A percentile compares a stretch with the other conserved stretches of the same genome.
phyloP scores from a whole-genome alignment of 2,888 invertebrate species.

The Melikaiella ostensackeni region DNA sequence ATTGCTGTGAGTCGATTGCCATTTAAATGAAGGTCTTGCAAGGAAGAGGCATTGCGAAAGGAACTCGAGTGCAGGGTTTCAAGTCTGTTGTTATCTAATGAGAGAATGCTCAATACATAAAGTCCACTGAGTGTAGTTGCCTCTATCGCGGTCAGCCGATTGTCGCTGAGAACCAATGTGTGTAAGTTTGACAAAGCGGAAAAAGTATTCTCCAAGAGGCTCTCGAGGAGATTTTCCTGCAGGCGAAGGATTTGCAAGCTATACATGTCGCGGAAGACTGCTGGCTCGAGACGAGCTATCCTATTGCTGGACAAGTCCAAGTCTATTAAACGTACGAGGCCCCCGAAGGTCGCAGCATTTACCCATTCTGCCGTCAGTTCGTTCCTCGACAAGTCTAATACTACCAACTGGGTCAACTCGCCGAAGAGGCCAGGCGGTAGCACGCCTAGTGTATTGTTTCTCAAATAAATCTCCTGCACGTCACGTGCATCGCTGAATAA shows the following conservation, averaged over 20 bases:
- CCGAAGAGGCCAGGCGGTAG: conserved; percentile 86
- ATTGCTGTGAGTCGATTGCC: conserved; percentile 88
- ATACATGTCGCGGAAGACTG: conserved; percentile 87
- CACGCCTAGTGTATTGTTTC: conserved; percentile 90
- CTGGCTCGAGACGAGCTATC: conserved; percentile 86
- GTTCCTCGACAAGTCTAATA: conserved; percentile 88
- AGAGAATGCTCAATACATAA: conserved; percentile 86
- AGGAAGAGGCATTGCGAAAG: conserved; percentile 87
- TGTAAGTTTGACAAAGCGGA: conserved; percentile 87
- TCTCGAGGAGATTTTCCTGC: conserved; percentile 88
- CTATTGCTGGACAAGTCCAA: conserved; percentile 88
- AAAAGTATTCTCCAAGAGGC: conserved; percentile 88
- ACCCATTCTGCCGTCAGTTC: conserved; percentile 91
- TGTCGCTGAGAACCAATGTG: conserved; percentile 89
- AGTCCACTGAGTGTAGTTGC: conserved; percentile 88
- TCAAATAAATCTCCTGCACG: conserved; percentile 88
- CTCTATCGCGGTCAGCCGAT: conserved; percentile 86
- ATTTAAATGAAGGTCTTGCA: conserved; percentile 90
- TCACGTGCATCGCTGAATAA: conserved; percentile 88
- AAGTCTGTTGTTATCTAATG: conserved; percentile 89
- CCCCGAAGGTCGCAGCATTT: conserved; percentile 88
- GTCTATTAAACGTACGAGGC: conserved; percentile 86
- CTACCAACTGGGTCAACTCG: conserved; percentile 86
- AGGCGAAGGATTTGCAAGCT: conserved; percentile 88
- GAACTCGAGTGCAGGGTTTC: conserved; percentile 86